phyloP scores from a whole-genome alignment of 2,113 vertebrate species.

The Trichechus manatus region DNA sequence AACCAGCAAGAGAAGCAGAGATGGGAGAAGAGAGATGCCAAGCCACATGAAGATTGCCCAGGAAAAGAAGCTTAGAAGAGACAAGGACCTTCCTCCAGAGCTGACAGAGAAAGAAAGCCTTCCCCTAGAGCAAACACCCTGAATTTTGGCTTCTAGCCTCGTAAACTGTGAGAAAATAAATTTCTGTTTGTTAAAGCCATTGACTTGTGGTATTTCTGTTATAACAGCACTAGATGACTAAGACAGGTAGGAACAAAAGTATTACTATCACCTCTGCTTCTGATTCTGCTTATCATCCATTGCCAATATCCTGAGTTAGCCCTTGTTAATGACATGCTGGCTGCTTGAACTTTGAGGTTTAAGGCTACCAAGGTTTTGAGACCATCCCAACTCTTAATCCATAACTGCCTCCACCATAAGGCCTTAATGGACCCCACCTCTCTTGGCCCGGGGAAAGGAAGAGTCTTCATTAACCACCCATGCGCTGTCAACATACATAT shows the following conservation, averaged over 20 bases:
- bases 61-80: no score
- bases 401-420: neutral
- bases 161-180: no score
- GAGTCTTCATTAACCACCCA: neutral
- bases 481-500: neutral
- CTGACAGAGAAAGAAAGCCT: no score
- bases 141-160: no score
- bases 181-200: no score
- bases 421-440: neutral
- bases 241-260: neutral
- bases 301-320: neutral
- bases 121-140: no score
- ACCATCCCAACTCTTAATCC: neutral
- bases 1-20: no score
- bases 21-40: no score
- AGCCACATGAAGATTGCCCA: no score
- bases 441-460: neutral
- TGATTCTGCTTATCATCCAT: neutral
- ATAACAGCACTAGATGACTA: no score
- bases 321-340: neutral
- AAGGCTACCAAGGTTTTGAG: neutral
- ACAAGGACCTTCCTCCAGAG: no score
- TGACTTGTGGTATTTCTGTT: no score
- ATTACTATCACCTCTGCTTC: neutral
- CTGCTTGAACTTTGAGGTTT: neutral